Evolutionary conservation across 1,140 invertebrate genomes (phyloP).

Genomic region (Ctenoplectra terminalis): DNA sequence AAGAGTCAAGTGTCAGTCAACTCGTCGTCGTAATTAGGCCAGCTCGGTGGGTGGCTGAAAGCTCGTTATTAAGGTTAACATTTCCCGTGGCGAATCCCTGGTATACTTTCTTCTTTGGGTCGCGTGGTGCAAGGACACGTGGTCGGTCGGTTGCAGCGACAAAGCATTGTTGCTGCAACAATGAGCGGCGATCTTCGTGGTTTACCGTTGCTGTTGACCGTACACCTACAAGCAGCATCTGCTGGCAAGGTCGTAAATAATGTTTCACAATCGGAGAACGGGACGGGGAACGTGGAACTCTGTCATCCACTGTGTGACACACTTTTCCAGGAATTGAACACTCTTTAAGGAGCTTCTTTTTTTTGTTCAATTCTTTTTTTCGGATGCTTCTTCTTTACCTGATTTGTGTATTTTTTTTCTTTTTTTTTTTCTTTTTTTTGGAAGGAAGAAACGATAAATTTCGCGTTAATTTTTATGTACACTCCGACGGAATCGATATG

Average conservation of each 20-base stretch:
- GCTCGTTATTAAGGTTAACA: slow-evolving; percentile 51
- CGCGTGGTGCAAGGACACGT: slow-evolving; percentile 48
- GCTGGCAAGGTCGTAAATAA: slow-evolving; percentile 66
- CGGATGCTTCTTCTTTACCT: no score
- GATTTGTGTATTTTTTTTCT: no score
- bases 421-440: neutral
- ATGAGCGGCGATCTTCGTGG: slow-evolving; percentile 57
- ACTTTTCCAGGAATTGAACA: slow-evolving; percentile 21
- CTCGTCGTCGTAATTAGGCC: slow-evolving; percentile 22
- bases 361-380: neutral
- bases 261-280: slow-evolving; percentile 57
- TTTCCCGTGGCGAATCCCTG: slow-evolving; percentile 10
- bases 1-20: no score
- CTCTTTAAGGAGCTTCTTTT: neutral
- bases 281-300: slow-evolving; percentile 12
- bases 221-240: slow-evolving; percentile 52
- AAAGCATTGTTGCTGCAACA: slow-evolving; percentile 64
- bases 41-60: slow-evolving; percentile 46
- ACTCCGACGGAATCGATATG: neutral
- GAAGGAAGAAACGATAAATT: neutral
- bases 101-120: slow-evolving; percentile 2
- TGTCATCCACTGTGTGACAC: neutral
- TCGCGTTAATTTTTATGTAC: no score
- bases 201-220: slow-evolving; percentile 44
- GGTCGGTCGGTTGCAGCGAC: neutral